Conservation (phyloP, 2,797 vertebrate species). For the Amphiprion clarkii region DNA sequence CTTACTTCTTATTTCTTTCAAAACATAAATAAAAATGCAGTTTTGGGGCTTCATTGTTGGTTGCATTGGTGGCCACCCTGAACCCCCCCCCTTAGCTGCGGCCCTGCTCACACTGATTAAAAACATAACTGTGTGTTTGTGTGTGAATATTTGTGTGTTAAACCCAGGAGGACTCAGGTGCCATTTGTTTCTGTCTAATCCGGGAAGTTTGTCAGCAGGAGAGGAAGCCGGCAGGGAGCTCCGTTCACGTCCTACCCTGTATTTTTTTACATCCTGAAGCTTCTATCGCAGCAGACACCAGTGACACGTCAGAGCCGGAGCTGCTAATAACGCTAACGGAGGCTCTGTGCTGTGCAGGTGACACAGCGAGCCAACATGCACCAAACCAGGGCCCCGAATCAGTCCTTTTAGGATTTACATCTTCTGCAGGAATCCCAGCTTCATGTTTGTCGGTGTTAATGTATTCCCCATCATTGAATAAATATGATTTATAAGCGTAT, state of each 20-base stretch:
- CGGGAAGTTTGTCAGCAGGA: constrained; percentile 75
- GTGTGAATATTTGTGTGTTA: constrained; percentile 15
- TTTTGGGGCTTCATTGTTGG: too few species aligned
- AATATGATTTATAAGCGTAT: not conserved
- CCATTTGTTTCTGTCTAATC: constrained; percentile 68
- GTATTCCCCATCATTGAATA: not conserved
- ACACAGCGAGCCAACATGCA: not conserved
- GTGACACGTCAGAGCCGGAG: constrained; percentile 30
- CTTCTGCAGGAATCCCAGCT: too few species aligned
- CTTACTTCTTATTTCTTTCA: too few species aligned
- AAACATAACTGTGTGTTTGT: constrained; percentile 11
- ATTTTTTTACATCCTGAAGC: constrained; percentile 47
- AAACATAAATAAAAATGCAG: too few species aligned
- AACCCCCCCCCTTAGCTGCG: too few species aligned
- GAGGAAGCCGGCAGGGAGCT: constrained; percentile 66
- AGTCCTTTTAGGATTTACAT: too few species aligned
- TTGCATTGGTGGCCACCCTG: too few species aligned
- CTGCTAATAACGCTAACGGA: constrained; percentile 16
- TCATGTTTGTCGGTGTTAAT: not conserved
- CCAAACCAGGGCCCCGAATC: constrained; percentile 3
- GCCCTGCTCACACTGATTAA: not conserved
- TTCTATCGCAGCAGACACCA: constrained; percentile 28
- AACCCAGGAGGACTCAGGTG: constrained; percentile 57
- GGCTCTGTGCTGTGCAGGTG: not conserved
- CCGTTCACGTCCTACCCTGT: constrained; percentile 46